Evolutionary conservation across 2,113 vertebrate genomes (phyloP).

Genomic region (Calyptomena viridis): DNA sequence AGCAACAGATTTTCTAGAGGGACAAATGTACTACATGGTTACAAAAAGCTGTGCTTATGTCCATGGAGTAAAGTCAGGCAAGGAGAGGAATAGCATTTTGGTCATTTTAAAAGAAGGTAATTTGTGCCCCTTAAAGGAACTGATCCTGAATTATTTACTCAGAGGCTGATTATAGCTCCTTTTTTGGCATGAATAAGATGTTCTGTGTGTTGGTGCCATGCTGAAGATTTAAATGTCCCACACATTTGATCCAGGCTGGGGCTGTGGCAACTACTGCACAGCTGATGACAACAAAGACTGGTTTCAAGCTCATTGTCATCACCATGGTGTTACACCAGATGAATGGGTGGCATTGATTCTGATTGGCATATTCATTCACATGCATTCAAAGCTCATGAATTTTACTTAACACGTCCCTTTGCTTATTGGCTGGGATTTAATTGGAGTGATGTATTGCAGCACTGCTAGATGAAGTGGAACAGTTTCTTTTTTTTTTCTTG

Average conservation of each 20-base stretch:
- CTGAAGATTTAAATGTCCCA: constrained; percentile 73
- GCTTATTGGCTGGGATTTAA: constrained; percentile 77
- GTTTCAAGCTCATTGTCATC: constrained; percentile 77
- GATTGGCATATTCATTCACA: constrained; percentile 80
- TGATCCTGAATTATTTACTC: constrained; percentile 58
- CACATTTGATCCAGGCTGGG: constrained; percentile 63
- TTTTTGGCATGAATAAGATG: constrained; percentile 71
- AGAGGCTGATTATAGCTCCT: constrained; percentile 42
- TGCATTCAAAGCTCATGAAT: constrained; percentile 75
- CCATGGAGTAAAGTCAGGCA: neutral
- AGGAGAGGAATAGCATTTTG: neutral
- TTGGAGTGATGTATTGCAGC: constrained; percentile 76
- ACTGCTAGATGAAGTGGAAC: constrained; percentile 77
- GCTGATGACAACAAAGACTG: constrained; percentile 74
- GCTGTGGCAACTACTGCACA: constrained; percentile 70
- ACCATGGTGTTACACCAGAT: constrained; percentile 74
- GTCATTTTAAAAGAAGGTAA: neutral
- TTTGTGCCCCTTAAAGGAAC: constrained; percentile 13
- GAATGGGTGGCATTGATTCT: constrained; percentile 75
- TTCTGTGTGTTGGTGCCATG: constrained; percentile 70
- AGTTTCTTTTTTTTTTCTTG: constrained; percentile 59
- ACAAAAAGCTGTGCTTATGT: neutral
- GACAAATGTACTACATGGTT: neutral
- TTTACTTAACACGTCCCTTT: constrained; percentile 76
- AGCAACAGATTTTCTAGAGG: neutral